Percentiles rank a stretch among this genome's conserved stretches.
These are phyloP conservation scores for Gopherus evgoodei DNA, from an alignment of 2,113 vertebrate genomes.

Conservation along the genomic window DNA sequence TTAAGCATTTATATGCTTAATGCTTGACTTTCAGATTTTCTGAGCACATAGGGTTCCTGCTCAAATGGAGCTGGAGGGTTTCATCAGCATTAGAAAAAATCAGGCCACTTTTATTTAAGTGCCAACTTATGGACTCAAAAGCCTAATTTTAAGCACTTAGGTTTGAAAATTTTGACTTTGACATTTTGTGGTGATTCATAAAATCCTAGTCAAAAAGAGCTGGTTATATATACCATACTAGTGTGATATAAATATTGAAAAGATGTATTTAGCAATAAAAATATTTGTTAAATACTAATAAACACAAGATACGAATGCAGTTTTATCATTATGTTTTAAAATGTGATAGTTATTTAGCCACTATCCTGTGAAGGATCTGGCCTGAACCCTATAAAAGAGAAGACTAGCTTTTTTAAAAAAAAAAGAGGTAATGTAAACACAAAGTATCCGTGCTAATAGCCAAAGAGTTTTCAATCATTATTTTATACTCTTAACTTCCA, in stretches of 20 bases:
- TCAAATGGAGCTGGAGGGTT: neutral
- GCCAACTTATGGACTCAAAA: neutral
- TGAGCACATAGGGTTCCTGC: neutral
- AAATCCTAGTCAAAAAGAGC: neutral
- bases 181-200: neutral
- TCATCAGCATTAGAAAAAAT: neutral
- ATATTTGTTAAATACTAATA: neutral
- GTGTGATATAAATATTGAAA: neutral
- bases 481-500: neutral
- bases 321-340: neutral
- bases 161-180: conserved; percentile 1
- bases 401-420: neutral
- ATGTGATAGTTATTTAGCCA: neutral
- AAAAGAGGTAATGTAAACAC: neutral
- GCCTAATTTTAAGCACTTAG: neutral
- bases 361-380: neutral
- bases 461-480: neutral
- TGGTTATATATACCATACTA: neutral
- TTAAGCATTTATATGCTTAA: neutral
- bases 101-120: neutral
- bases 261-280: neutral
- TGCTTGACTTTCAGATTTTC: neutral
- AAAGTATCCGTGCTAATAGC: neutral
- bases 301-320: neutral
- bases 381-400: neutral